These are phyloP conservation scores for Dynastes tityus DNA, from an alignment of 2,888 invertebrate genomes.

Conservation along the genomic window DNA sequence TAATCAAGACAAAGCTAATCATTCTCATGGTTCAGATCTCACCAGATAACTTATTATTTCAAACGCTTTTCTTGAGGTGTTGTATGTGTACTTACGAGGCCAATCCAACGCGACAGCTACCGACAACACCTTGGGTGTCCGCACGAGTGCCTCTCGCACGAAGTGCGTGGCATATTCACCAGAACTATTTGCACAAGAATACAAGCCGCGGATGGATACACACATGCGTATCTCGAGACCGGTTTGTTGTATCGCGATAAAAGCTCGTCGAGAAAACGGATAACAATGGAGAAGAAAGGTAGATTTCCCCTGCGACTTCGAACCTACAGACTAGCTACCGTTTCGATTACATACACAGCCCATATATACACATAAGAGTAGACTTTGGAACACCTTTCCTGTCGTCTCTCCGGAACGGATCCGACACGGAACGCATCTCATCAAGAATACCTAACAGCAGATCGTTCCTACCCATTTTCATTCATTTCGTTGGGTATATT, in stretches of 20 bases:
- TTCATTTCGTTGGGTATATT: conserved; percentile 24
- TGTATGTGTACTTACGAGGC: background rate
- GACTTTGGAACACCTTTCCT: background rate
- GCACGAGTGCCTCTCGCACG: conserved; percentile 38
- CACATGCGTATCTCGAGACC: conserved; percentile 16
- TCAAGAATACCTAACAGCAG: conserved; percentile 50
- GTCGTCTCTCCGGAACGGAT: conserved; percentile 4
- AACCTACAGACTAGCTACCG: conserved; percentile 35
- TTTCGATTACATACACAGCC: background rate
- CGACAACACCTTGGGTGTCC: conserved; percentile 24
- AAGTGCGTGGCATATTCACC: conserved; percentile 47
- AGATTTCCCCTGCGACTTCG: conserved; percentile 58
- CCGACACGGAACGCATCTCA: conserved; percentile 54
- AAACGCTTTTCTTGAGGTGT: background rate
- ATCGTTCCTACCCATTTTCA: conserved; percentile 25
- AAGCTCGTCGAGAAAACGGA: conserved; percentile 51
- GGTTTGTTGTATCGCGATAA: conserved; percentile 48
- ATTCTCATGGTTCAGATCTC: background rate
- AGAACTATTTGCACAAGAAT: conserved; percentile 50
- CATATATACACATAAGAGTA: background rate
- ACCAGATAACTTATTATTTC: conserved; percentile 30
- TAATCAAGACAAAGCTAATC: background rate
- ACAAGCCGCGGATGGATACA: conserved; percentile 41
- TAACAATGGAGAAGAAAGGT: conserved; percentile 57
- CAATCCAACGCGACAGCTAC: background rate